Conservation (phyloP, 2,888 invertebrate genomes). For the Serripes groenlandicus region DNA sequence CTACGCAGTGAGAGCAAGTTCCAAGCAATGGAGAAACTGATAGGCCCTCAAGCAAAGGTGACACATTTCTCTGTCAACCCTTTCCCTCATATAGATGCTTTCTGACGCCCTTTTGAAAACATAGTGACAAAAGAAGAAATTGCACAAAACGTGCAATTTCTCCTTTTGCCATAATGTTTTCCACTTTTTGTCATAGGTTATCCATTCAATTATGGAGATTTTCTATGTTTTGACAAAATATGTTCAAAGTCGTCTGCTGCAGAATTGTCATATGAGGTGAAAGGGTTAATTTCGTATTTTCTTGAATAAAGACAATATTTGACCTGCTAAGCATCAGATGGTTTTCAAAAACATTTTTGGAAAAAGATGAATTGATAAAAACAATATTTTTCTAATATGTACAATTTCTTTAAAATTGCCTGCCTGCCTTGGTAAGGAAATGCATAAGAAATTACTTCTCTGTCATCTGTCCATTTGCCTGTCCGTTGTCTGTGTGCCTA, state of each 20-base stretch:
- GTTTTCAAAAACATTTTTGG: too few relatives aligned
- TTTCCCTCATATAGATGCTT: neutral
- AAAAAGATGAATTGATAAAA: too few relatives aligned
- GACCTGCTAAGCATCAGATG: neutral
- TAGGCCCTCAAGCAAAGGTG: conserved; percentile 73
- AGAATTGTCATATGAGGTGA: neutral
- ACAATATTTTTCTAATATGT: too few relatives aligned
- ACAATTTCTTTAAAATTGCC: too few relatives aligned
- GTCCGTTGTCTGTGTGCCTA: too few relatives aligned
- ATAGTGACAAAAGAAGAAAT: neutral
- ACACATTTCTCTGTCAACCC: neutral
- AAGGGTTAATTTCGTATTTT: neutral
- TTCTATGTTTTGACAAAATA: neutral
- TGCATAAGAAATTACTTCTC: too few relatives aligned
- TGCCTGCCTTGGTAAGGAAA: too few relatives aligned
- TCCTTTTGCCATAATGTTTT: neutral
- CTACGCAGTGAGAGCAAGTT: conserved; percentile 78
- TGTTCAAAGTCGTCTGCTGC: neutral
- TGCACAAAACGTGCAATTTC: neutral
- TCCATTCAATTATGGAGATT: neutral
- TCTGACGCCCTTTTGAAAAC: neutral
- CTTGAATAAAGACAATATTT: neutral
- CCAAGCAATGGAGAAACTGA: conserved; percentile 74
- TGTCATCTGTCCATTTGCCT: too few relatives aligned
- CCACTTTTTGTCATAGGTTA: neutral